phyloP scores from a whole-genome alignment of 2,888 invertebrate species.

The Pandemis cinnamomeana region DNA sequence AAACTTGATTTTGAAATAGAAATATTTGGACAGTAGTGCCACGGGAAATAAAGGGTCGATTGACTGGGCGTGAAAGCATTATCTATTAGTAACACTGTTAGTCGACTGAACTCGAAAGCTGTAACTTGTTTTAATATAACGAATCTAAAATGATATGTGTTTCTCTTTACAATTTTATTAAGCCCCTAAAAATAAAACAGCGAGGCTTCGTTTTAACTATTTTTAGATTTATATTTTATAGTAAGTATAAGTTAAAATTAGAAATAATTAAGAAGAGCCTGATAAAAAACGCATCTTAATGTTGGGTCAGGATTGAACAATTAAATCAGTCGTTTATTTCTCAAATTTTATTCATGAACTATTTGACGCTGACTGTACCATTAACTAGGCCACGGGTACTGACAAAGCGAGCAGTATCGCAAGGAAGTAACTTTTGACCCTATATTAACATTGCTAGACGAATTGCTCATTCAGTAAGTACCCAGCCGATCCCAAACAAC shows the following conservation, averaged over 20 bases:
- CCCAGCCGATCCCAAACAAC: background rate
- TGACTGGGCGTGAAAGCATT: background rate
- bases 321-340: no score
- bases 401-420: no score
- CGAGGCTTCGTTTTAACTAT: background rate
- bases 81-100: slow-evolving; percentile 50
- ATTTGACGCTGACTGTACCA: no score
- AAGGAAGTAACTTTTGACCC: background rate
- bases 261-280: no score
- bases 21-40: no score
- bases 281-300: no score
- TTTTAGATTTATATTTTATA: background rate
- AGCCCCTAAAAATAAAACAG: background rate
- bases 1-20: no score
- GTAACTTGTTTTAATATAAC: slow-evolving; percentile 73
- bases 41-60: no score
- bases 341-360: no score
- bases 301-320: no score
- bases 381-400: no score
- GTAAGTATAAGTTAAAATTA: no score
- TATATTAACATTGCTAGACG: background rate
- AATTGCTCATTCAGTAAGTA: background rate
- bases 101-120: slow-evolving; percentile 64
- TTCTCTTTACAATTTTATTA: slow-evolving; percentile 51
- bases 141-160: slow-evolving; percentile 62